These are phyloP conservation scores for Pseudachorutes palmiensis DNA, from an alignment of 1,140 invertebrate species.

Conservation along the genomic window DNA sequence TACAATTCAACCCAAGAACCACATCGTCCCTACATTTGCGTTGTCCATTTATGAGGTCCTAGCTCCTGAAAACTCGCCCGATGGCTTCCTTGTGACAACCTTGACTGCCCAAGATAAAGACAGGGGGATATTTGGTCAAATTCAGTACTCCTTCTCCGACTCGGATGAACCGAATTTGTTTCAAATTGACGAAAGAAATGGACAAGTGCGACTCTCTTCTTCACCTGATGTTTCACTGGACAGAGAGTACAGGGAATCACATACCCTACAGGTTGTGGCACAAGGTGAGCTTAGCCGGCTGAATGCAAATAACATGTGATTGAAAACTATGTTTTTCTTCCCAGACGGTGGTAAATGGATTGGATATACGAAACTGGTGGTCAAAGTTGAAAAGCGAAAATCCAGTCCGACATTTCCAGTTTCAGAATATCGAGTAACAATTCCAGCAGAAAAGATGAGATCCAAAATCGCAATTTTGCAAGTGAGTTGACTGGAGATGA, in stretches of 20 bases:
- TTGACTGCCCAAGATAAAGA: conserved; percentile 69
- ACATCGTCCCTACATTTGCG: conserved; percentile 65
- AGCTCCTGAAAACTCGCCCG: conserved; percentile 45
- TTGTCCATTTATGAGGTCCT: conserved; percentile 60
- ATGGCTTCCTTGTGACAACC: conserved; percentile 43
- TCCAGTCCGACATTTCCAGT: conserved; percentile 25
- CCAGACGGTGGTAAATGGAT: conserved; percentile 35
- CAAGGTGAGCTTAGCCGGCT: conserved; percentile 2
- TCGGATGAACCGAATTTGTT: conserved; percentile 64
- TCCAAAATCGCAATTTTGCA: conserved; percentile 36
- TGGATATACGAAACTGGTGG: conserved; percentile 36
- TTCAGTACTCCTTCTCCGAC: conserved; percentile 73
- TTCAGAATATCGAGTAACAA: conserved; percentile 32
- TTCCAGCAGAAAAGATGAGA: conserved; percentile 29
- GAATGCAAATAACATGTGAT: background rate
- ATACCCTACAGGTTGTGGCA: conserved; percentile 33
- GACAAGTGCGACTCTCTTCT: conserved; percentile 40
- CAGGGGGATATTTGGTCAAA: conserved; percentile 64
- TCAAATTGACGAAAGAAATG: conserved; percentile 60
- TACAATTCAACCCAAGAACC: conserved; percentile 68
- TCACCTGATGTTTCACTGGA: conserved; percentile 29
- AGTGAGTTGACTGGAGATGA: conserved; percentile 22
- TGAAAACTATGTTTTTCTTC: background rate
- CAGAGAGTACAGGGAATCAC: conserved; percentile 30
- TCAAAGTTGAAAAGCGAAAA: conserved; percentile 29